phyloP scores from a whole-genome alignment of 2,113 vertebrate genomes.

The Nesoenas mayeri region DNA sequence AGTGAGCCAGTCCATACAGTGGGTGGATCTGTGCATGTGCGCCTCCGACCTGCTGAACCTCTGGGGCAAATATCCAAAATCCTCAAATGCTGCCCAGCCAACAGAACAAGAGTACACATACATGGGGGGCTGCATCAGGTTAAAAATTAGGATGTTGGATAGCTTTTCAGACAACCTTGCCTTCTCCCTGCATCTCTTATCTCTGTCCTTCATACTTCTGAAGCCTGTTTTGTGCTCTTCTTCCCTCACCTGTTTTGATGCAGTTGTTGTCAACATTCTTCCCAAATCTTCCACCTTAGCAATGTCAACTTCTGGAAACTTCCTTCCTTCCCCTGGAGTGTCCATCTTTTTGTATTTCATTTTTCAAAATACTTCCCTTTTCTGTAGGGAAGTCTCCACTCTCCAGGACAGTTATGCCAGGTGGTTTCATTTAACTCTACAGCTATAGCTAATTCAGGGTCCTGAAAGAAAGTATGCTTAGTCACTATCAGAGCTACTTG shows the following conservation, averaged over 20 bases:
- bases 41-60: not conserved
- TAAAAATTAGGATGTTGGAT: not conserved
- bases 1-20: not conserved
- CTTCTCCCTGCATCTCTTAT: not conserved
- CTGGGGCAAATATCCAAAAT: not conserved
- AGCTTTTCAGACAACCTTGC: not conserved
- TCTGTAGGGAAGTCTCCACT: not conserved
- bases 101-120: rapidly evolving
- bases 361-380: not conserved
- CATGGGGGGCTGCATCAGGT: not conserved
- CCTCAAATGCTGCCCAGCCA: not conserved
- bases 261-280: not conserved
- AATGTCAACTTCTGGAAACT: not conserved
- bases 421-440: not conserved
- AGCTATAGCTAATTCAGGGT: not conserved
- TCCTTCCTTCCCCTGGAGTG: not conserved
- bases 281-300: not conserved
- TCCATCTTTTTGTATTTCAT: not conserved
- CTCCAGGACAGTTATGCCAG: not conserved
- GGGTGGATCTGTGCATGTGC: not conserved
- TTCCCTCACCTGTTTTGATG: not conserved
- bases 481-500: not conserved
- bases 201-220: not conserved
- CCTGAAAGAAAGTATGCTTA: not conserved
- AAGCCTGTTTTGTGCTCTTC: not conserved